These are phyloP conservation scores for Numenius phaeopus DNA, from an alignment of 2,797 vertebrate species.

Conservation along the genomic window DNA sequence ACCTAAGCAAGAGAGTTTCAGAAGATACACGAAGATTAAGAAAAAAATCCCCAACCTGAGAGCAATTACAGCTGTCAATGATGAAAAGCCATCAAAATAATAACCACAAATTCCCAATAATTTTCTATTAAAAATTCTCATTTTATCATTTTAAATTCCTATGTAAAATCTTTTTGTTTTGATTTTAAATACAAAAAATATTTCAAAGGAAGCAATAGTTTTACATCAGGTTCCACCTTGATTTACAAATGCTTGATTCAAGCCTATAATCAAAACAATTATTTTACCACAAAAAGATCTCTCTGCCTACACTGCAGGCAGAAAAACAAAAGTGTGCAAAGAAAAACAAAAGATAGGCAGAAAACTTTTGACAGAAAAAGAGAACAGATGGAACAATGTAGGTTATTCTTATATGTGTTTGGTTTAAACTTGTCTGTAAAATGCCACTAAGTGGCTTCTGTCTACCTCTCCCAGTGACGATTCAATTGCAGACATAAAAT, in stretches of 20 bases:
- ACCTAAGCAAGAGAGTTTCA: not conserved
- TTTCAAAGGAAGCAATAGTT: not conserved
- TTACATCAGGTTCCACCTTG: not conserved
- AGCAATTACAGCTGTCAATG: not conserved
- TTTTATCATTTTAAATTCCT: not conserved
- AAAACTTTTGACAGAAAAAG: constrained; percentile 31
- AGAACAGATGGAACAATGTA: not conserved
- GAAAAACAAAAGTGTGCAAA: constrained; percentile 8
- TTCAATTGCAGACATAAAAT: not conserved
- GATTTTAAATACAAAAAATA: constrained; percentile 1
- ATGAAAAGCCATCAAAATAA: constrained; percentile 39
- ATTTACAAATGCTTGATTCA: constrained; percentile 36
- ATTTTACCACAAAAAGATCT: constrained; percentile 48
- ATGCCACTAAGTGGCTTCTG: not conserved
- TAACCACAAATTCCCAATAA: constrained; percentile 19
- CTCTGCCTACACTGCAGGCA: not conserved
- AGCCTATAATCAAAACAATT: constrained; percentile 55
- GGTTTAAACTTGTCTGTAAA: not conserved
- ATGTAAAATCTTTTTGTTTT: not conserved
- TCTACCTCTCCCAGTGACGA: not conserved
- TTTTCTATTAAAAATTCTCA: constrained; percentile 24
- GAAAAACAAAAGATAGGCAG: constrained; percentile 7
- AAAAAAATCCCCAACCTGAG: not conserved
- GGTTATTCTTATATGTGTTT: not conserved
- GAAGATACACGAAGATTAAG: not conserved